Evolutionary conservation across 2,797 vertebrate species (phyloP).

Genomic region (Sus cebifrons): DNA sequence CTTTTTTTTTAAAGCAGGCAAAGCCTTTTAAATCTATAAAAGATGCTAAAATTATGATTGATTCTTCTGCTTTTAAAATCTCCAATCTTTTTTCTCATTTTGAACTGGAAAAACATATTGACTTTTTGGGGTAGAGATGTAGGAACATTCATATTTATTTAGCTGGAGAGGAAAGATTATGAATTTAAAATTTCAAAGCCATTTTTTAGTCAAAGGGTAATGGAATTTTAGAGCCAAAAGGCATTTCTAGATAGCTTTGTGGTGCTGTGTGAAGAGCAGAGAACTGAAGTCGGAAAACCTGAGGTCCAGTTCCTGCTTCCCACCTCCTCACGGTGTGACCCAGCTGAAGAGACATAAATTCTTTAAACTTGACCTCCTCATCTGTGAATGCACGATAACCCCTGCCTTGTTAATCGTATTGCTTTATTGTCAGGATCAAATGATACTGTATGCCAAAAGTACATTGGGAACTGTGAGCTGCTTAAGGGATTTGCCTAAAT

Average conservation of each 20-base stretch:
- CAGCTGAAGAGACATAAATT: slow-evolving; percentile 43
- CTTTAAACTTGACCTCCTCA: slow-evolving; percentile 53
- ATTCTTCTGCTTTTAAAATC: slow-evolving; percentile 77
- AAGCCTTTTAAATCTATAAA: slow-evolving; percentile 76
- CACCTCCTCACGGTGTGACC: slow-evolving; percentile 17
- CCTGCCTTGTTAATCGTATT: slow-evolving; percentile 45
- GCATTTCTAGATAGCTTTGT: slow-evolving; percentile 64
- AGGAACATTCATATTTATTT: slow-evolving; percentile 81
- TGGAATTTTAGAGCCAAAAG: slow-evolving; percentile 63
- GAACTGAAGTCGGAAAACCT: slow-evolving; percentile 57
- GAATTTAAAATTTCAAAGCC: slow-evolving; percentile 80
- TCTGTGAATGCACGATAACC: slow-evolving; percentile 60
- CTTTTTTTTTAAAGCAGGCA: slow-evolving; percentile 33
- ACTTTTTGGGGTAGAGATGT: slow-evolving; percentile 68
- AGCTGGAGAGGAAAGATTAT: slow-evolving; percentile 76
- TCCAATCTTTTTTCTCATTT: slow-evolving; percentile 80
- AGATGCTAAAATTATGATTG: slow-evolving; percentile 80
- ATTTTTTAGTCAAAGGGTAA: slow-evolving; percentile 80
- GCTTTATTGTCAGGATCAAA: slow-evolving; percentile 60
- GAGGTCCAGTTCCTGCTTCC: slow-evolving; percentile 24
- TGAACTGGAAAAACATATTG: slow-evolving; percentile 81
- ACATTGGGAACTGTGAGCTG: slow-evolving; percentile 4
- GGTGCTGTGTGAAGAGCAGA: slow-evolving; percentile 54
- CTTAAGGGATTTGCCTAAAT: slow-evolving; percentile 49
- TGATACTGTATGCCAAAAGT: slow-evolving; percentile 7